These are phyloP conservation scores for Cecidostiba fungosa DNA, from an alignment of 2,888 invertebrate species.

Conservation along the genomic window DNA sequence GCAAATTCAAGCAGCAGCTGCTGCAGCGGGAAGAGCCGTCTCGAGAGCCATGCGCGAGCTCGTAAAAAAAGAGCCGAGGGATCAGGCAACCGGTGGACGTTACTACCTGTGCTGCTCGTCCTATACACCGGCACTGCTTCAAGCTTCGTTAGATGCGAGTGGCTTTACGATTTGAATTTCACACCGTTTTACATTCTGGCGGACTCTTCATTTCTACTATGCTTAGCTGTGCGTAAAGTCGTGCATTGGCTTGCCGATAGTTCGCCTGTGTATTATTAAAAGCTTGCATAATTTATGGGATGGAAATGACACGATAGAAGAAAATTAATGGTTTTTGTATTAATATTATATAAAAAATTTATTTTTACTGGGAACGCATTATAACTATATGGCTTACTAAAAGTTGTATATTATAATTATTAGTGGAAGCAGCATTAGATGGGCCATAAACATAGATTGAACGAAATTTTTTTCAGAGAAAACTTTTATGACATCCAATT, in stretches of 20 bases:
- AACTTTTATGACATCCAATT: not conserved
- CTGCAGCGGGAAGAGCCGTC: conserved; percentile 1
- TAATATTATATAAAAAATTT: not conserved
- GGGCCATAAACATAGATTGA: not conserved
- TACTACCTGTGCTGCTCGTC: not conserved
- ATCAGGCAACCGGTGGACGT: not conserved
- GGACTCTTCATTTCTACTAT: conserved; percentile 8
- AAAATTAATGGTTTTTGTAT: no score
- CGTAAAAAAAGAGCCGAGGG: not conserved
- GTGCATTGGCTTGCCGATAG: not conserved
- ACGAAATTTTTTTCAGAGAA: not conserved
- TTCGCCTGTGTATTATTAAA: not conserved
- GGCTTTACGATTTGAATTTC: conserved; percentile 26
- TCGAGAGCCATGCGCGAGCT: not conserved
- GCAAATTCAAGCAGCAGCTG: conserved; percentile 15
- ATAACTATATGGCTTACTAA: not conserved
- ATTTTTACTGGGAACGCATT: not conserved
- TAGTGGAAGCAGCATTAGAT: not conserved
- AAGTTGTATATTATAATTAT: not conserved
- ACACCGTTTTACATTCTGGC: not conserved
- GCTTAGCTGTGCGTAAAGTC: not conserved
- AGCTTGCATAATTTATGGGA: not conserved
- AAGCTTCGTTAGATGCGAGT: conserved; percentile 13
- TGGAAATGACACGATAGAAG: no score
- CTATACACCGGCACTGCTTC: conserved; percentile 8